Evolutionary conservation across 2,113 vertebrate species (phyloP), one percentile per base, ranked within the genome.

Genomic region (Melanostigma gelatinosum): DNA sequence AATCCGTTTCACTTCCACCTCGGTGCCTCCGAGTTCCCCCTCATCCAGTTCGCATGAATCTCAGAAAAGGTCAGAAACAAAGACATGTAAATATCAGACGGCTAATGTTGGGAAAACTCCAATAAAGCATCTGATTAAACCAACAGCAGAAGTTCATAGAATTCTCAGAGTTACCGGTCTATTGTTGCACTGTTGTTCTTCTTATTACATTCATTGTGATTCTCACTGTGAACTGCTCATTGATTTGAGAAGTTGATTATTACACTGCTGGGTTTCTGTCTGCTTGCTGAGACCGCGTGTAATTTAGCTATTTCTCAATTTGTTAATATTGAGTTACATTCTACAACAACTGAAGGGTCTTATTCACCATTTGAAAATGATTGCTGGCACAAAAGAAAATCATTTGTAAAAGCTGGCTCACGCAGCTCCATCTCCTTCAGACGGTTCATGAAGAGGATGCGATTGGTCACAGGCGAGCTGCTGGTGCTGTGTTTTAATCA

Each of bases 401-500:
- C 0, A 46, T 61, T 40, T 67, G 13, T 24, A 36, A 8, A 42
- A 57, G 22, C 18, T 0, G 1, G 16, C 20, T 66, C 62, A 0
- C 46, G 2, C 32, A 34, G 27, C 1, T 42, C 27, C 6, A 1
- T 60, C 44, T 72, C 8, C 5, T 29, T 46, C 34, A 66, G 32
- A 40, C 50, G 72, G 48, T 64, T 83, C 64, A 83, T 77, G 78
- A 83, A 4, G 34, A 61, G 29, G 50, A 57, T 50, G 16, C 55
- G 60, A 52, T 5, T 62, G 55, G 46, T 78, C 82, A 0, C 76
- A 75, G 75, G 24, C 0, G 10, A 82, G 65, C 32, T 71, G 36
- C 40, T 67, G 64, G 48, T 76, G 16, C 70, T 34, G 54, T n/a
- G 71, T 85, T 67, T 81, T 77, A 79, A 70, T 85, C 85, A 82